These are phyloP conservation scores for Tanytarsus gracilentus DNA, from an alignment of 2,888 invertebrate species.

Conservation along the genomic window DNA sequence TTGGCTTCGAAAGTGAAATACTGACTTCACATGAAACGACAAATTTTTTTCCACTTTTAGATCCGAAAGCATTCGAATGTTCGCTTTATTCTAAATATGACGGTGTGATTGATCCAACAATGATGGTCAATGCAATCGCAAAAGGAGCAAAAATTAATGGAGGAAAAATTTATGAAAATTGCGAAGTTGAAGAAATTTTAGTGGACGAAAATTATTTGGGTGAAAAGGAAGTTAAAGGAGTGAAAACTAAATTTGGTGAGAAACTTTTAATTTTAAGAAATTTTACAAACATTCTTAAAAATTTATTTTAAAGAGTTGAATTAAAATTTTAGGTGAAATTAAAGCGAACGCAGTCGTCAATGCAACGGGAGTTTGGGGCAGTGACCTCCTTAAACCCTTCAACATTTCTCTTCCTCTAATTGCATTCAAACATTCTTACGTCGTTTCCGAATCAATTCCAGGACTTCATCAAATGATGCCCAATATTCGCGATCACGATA, in stretches of 20 bases:
- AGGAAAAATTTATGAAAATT: conserved; percentile 65
- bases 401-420: conserved; percentile 59
- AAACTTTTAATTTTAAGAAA: conserved; percentile 37
- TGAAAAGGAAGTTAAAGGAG: conserved; percentile 58
- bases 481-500: conserved; percentile 80
- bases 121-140: conserved; percentile 65
- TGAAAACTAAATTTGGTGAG: conserved; percentile 59
- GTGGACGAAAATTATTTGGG: conserved; percentile 54
- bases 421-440: conserved; percentile 82
- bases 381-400: conserved; percentile 48
- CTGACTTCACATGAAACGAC: conserved; percentile 64
- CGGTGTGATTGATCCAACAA: conserved; percentile 76
- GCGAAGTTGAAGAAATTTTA: conserved; percentile 61
- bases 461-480: conserved; percentile 66
- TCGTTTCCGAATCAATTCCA: conserved; percentile 69
- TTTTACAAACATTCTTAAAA: too few relatives aligned
- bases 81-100: conserved; percentile 71
- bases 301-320: background rate
- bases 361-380: conserved; percentile 67
- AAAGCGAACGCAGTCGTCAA: conserved; percentile 71
- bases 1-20: conserved; percentile 66
- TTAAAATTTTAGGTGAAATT: conserved; percentile 43
- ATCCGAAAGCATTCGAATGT: conserved; percentile 63
- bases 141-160: conserved; percentile 63
- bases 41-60: conserved; percentile 66